These are phyloP conservation scores for Pelosia muscerda DNA, from an alignment of 2,888 invertebrate species.

Conservation along the genomic window DNA sequence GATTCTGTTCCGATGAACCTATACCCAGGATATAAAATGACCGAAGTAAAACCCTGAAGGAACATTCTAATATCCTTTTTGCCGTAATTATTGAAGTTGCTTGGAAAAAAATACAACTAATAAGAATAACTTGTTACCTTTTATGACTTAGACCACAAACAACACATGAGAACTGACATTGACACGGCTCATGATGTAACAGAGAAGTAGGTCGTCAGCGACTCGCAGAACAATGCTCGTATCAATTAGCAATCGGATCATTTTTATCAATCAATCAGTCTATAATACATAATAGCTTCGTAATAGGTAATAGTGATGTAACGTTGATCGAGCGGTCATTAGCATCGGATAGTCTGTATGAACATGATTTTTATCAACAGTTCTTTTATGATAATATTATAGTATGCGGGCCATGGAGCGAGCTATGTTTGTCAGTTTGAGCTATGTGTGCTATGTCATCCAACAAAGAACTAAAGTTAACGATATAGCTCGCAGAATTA, in stretches of 20 bases:
- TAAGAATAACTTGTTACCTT: background rate
- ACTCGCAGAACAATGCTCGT: constrained; percentile 48
- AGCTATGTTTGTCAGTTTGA: too few relatives aligned
- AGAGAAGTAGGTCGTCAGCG: constrained; percentile 48
- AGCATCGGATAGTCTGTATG: background rate
- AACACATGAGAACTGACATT: constrained; percentile 57
- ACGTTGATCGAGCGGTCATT: constrained; percentile 14
- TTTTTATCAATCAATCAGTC: constrained; percentile 39
- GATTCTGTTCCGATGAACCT: too few relatives aligned
- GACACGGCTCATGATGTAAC: constrained; percentile 59
- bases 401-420: too few relatives aligned
- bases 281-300: constrained; percentile 32
- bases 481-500: too few relatives aligned
- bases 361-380: background rate
- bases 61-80: too few relatives aligned
- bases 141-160: constrained; percentile 21
- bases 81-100: too few relatives aligned
- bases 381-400: background rate
- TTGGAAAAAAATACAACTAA: too few relatives aligned
- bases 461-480: too few relatives aligned
- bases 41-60: too few relatives aligned
- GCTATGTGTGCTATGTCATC: too few relatives aligned
- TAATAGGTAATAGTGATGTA: constrained; percentile 28
- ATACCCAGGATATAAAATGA: too few relatives aligned
- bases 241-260: constrained; percentile 44